These are phyloP conservation scores for Rhodeus uyekii DNA, from an alignment of 2,797 vertebrate species.

Conservation along the genomic window DNA sequence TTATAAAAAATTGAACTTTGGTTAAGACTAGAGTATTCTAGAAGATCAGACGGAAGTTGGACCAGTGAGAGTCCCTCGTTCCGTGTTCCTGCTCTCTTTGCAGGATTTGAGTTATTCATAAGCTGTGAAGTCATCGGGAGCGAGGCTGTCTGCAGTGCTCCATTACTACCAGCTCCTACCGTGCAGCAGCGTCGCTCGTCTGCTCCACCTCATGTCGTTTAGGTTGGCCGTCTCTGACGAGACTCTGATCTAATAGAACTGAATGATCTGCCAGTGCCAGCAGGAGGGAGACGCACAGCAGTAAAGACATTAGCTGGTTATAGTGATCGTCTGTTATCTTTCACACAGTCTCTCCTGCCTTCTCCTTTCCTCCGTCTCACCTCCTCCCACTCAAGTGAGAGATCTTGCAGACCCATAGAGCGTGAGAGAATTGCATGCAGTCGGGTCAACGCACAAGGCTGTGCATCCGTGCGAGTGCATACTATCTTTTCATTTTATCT, in stretches of 20 bases:
- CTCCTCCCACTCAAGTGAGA: constrained; percentile 29
- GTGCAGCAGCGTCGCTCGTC: constrained; percentile 29
- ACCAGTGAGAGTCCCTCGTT: constrained; percentile 6
- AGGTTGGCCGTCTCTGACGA: constrained; percentile 41
- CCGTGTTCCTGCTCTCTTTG: constrained; percentile 4
- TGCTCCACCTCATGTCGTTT: constrained; percentile 47
- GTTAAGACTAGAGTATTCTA: neutral
- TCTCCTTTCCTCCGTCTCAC: neutral
- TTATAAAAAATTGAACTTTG: neutral
- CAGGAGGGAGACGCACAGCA: constrained; percentile 33
- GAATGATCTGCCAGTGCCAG: constrained; percentile 39
- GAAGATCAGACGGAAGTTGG: constrained; percentile 3
- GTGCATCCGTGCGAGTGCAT: constrained; percentile 6
- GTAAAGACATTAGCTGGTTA: constrained; percentile 45
- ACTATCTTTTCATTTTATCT: neutral
- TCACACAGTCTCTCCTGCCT: constrained; percentile 30
- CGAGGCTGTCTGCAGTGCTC: constrained; percentile 38
- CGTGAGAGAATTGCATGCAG: constrained; percentile 25
- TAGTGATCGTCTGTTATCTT: constrained; percentile 40
- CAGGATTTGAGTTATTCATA: constrained; percentile 43
- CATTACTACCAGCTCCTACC: constrained; percentile 45
- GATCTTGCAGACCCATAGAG: constrained; percentile 25
- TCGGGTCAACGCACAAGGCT: constrained; percentile 28
- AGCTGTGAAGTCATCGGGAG: constrained; percentile 33
- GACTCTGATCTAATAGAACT: constrained; percentile 52